Evolutionary conservation across 1,140 invertebrate species (phyloP).

Genomic region (Glomeris maerens): DNA sequence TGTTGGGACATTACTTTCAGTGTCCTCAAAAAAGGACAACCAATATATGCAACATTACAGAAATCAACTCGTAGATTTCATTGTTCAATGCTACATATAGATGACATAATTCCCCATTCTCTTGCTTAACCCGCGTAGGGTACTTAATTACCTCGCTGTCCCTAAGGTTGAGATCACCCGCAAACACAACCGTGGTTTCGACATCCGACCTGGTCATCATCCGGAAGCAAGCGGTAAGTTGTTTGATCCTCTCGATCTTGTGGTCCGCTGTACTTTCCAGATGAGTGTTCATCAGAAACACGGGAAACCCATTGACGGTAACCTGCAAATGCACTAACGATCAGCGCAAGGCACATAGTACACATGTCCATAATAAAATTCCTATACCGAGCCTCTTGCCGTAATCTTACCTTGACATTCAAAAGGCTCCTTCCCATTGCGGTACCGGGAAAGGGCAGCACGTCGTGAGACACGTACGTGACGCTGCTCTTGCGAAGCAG

Average conservation of each 20-base stretch:
- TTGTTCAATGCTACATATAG: neutral
- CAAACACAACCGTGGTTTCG: conserved; percentile 38
- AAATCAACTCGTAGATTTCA: too few species aligned
- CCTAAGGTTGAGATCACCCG: conserved; percentile 43
- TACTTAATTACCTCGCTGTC: conserved; percentile 38
- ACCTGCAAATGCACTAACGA: conserved; percentile 32
- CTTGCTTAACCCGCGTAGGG: neutral
- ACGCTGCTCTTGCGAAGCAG: conserved; percentile 34
- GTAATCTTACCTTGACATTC: conserved; percentile 28
- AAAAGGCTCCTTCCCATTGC: conserved; percentile 40
- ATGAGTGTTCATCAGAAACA: conserved; percentile 41
- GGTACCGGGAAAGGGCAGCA: conserved; percentile 33
- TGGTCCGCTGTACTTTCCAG: conserved; percentile 42
- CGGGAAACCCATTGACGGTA: conserved; percentile 32
- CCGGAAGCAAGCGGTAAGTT: conserved; percentile 34
- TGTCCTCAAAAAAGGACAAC: neutral
- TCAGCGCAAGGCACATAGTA: neutral
- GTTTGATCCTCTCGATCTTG: conserved; percentile 31
- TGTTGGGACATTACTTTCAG: neutral
- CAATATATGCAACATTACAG: neutral
- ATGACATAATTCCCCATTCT: neutral
- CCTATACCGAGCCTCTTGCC: neutral
- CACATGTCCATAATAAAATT: neutral
- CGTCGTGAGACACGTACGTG: conserved; percentile 28
- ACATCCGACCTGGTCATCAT: conserved; percentile 24